Conservation (phyloP, 1,140 invertebrate species). For the Saccostrea cuccullata region DNA sequence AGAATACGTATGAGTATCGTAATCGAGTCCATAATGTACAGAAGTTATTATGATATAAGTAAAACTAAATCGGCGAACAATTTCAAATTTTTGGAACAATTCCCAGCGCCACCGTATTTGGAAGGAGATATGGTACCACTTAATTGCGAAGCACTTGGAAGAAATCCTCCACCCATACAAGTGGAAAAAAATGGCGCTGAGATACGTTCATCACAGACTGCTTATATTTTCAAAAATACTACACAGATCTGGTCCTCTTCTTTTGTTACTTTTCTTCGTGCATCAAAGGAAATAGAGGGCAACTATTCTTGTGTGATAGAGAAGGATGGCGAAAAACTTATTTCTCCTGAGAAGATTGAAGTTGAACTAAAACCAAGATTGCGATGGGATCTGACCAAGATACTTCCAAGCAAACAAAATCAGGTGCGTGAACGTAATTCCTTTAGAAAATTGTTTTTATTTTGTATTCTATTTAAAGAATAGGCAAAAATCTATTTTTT, state of each 20-base stretch:
- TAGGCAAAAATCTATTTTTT: background rate
- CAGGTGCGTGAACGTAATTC: background rate
- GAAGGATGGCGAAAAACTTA: background rate
- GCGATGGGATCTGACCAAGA: background rate
- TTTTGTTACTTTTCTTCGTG: background rate
- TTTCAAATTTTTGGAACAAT: background rate
- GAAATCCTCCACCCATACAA: background rate
- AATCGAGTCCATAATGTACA: background rate
- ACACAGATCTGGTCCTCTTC: background rate
- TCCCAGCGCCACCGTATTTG: background rate
- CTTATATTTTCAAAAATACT: background rate
- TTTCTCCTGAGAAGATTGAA: background rate
- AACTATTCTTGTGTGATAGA: background rate
- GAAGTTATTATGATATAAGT: background rate
- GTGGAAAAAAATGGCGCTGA: background rate
- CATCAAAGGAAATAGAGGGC: background rate
- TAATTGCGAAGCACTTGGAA: background rate
- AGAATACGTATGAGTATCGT: background rate
- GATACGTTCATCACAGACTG: background rate
- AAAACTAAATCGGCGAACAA: background rate
- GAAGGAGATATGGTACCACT: background rate
- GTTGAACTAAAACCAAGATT: background rate
- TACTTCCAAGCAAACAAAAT: background rate
- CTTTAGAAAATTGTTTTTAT: background rate
- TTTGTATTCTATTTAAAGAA: background rate